Base-by-base conservation (phyloP, 2,113 vertebrate species). In the Halcyon senegalensis region DNA sequence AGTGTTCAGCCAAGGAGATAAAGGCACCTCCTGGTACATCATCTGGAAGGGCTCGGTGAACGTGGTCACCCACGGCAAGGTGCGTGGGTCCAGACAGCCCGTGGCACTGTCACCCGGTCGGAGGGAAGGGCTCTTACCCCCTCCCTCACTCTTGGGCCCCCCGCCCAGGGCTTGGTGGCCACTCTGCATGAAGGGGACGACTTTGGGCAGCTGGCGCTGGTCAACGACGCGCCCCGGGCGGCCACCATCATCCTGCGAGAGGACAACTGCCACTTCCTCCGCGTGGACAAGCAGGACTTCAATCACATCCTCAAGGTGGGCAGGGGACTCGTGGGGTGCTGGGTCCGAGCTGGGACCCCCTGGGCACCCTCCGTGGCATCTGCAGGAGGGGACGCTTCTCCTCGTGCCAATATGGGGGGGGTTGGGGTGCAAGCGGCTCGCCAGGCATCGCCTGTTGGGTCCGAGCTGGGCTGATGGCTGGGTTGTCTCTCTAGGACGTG, bases 1-100 rank as follows among this genome's bases (percentile, higher is more conserved):
- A 99, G 99, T 99, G 98, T 99, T 99, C 97, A 99, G 99, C 97
- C 99, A 99, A 90, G 99, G 99, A 6, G 99, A 99, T 93, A 99
- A 99, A 94, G 99, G 99, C 66, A 99, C 98, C 1, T 99, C 99
- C 0, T 99, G 99, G 99, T 99, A 99, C 98, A 99, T 99, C 95
- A 98, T 99, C 98, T 99, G 99, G 99, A 99, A 99, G 97, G 99
- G 99, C 46, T 99, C 99, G 2, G 99, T 99, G 55, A 99, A 99
- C 8, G 99, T 99, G 87, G 99, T 99, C 96, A 99, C 99, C 37
- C 99, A 99, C 2, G 99, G 99, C 84, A 99, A 99, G 99, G 99
- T 99, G 27, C 46, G 82, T 10, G 35, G 5, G 7, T 39, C 78
- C 24, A 3, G 17, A 14, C 44, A 9, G 44, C 48, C 23, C 0